Conservation (phyloP, 2,888 invertebrate species). For the Gari tellinella region DNA sequence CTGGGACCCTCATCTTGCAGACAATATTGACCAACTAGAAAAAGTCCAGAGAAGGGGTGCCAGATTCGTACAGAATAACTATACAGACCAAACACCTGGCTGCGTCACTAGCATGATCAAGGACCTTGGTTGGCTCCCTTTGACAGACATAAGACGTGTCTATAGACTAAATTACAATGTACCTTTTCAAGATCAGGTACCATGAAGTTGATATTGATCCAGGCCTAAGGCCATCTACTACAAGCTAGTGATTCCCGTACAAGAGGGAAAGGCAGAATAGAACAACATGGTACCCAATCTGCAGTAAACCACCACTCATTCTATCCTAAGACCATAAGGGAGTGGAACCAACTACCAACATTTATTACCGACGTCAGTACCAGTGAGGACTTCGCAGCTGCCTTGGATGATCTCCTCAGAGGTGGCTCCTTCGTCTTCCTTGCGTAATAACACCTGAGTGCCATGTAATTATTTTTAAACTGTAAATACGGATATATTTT, state of each 20-base stretch:
- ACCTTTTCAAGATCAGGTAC: conserved; percentile 7
- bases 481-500: no score
- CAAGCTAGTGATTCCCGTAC: conserved; percentile 8
- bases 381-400: conserved; percentile 6
- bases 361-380: neutral
- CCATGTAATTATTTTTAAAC: no score
- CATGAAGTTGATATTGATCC: conserved; percentile 12
- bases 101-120: no score
- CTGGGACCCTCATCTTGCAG: conserved; percentile 10
- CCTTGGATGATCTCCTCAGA: conserved; percentile 1
- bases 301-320: conserved; percentile 8
- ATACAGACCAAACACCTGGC: no score
- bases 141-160: neutral
- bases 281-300: neutral
- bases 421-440: no score
- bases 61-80: conserved; percentile 3
- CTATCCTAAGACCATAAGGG: conserved; percentile 8
- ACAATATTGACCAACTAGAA: neutral
- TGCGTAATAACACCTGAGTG: no score
- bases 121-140: conserved; percentile 1
- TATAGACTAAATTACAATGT: conserved; percentile 9
- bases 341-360: conserved; percentile 10
- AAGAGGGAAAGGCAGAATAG: neutral
- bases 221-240: conserved; percentile 2
- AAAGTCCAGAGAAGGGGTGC: no score